These are phyloP conservation scores for Rhipidura dahli DNA, from an alignment of 2,113 vertebrate species.

Conservation along the genomic window DNA sequence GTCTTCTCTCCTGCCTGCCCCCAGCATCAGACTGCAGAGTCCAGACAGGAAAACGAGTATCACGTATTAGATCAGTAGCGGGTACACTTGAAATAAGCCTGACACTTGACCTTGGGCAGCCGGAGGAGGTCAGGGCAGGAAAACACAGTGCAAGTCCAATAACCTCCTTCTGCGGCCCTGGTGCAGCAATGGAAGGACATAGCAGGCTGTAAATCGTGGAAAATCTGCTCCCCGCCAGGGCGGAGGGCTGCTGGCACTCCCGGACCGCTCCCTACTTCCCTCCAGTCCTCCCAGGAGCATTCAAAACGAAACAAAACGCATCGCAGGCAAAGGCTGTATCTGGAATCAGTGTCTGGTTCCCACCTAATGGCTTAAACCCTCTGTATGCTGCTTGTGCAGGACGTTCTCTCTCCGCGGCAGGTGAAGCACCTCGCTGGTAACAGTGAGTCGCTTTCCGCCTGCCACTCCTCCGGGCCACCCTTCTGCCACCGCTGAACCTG, in stretches of 20 bases:
- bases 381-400: accelerated
- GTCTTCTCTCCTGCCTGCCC: not conserved
- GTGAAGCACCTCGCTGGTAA: not conserved
- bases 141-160: not conserved
- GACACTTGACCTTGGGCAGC: not conserved
- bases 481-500: not conserved
- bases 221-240: not conserved
- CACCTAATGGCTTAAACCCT: not conserved
- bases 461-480: not conserved
- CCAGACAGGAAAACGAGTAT: not conserved
- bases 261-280: accelerated
- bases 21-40: not conserved
- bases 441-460: not conserved
- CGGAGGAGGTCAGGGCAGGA: not conserved
- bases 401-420: not conserved
- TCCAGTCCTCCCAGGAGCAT: not conserved
- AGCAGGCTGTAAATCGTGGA: accelerated
- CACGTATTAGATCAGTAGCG: accelerated
- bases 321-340: accelerated
- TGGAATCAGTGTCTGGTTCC: not conserved
- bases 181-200: not conserved
- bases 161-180: accelerated
- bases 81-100: not conserved
- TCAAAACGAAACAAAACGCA: not conserved
- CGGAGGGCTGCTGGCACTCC: accelerated